Evolutionary conservation across 1,140 invertebrate species (phyloP).

Genomic region (Babylonia areolata): DNA sequence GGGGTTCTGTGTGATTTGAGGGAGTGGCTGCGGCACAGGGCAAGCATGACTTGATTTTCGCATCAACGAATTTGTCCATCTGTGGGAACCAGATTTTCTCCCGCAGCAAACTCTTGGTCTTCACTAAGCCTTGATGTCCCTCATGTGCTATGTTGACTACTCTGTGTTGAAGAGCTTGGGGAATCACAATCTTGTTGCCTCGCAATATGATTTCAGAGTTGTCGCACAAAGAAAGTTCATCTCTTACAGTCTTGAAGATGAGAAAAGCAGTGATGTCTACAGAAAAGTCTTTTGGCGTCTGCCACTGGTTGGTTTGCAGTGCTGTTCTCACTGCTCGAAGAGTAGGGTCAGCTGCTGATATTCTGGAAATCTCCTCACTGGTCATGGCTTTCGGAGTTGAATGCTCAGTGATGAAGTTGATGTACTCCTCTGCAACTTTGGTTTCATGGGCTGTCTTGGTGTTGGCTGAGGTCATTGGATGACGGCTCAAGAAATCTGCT

Average conservation of each 20-base stretch:
- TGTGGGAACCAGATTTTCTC: slow-evolving; percentile 69
- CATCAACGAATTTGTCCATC: slow-evolving; percentile 64
- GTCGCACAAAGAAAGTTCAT: slow-evolving; percentile 44
- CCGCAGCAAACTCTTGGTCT: slow-evolving; percentile 59
- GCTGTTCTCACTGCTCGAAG: slow-evolving; percentile 39
- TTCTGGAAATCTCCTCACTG: slow-evolving; percentile 40
- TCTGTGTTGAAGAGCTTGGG: slow-evolving; percentile 41
- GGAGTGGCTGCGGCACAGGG: slow-evolving; percentile 54
- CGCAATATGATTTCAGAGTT: slow-evolving; percentile 48
- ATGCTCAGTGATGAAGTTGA: slow-evolving; percentile 41
- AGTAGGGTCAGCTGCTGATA: slow-evolving; percentile 14
- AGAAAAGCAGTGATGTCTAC: slow-evolving; percentile 27
- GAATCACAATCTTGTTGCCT: slow-evolving; percentile 53
- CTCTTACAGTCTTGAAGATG: slow-evolving; percentile 18
- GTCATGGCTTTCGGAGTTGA: slow-evolving; percentile 44
- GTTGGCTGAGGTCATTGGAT: too few relatives aligned
- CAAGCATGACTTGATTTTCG: slow-evolving; percentile 54
- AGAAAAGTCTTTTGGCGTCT: background rate
- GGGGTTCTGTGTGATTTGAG: slow-evolving; percentile 51
- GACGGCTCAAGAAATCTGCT: background rate
- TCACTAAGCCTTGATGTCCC: slow-evolving; percentile 58
- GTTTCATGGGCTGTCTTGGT: too few relatives aligned
- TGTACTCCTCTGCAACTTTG: slow-evolving; percentile 46
- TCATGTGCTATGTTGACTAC: slow-evolving; percentile 57
- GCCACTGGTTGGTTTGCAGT: slow-evolving; percentile 43